A percentile compares a stretch with the other conserved stretches of the same genome.
Evolutionary conservation across 1,140 invertebrate species (phyloP).

Genomic region (Halictus rubicundus): DNA sequence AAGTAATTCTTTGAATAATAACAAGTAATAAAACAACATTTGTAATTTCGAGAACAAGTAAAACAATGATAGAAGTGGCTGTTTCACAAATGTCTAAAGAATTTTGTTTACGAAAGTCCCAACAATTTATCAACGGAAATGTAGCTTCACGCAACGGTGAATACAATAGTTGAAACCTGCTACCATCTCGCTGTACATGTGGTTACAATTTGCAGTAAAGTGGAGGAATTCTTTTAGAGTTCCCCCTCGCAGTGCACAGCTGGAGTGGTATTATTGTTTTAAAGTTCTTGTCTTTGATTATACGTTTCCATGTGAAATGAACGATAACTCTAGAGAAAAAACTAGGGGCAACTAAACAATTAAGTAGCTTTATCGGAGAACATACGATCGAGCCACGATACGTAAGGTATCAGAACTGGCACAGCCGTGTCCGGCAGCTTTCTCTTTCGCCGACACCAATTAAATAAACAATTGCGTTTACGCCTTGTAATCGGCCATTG

Average conservation of each 20-base stretch:
- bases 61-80: too few relatives aligned
- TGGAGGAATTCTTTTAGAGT: neutral
- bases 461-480: slow-evolving; percentile 36
- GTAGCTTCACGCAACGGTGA: too few relatives aligned
- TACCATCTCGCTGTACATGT: too few relatives aligned
- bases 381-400: slow-evolving; percentile 3
- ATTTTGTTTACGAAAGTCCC: too few relatives aligned
- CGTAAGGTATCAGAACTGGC: slow-evolving; percentile 20
- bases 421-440: slow-evolving; percentile 17
- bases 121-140: too few relatives aligned
- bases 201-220: neutral
- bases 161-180: neutral
- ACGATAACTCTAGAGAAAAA: neutral
- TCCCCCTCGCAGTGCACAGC: neutral
- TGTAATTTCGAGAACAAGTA: too few relatives aligned
- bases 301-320: slow-evolving; percentile 6
- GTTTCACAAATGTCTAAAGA: too few relatives aligned
- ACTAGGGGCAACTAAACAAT: neutral
- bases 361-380: neutral
- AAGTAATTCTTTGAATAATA: too few relatives aligned
- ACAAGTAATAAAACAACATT: too few relatives aligned
- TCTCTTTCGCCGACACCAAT: slow-evolving; percentile 23
- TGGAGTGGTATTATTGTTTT: neutral
- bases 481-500: slow-evolving; percentile 10
- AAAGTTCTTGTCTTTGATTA: neutral